Conservation (phyloP, 2,113 vertebrate genomes). For the Cisticola juncidis region DNA sequence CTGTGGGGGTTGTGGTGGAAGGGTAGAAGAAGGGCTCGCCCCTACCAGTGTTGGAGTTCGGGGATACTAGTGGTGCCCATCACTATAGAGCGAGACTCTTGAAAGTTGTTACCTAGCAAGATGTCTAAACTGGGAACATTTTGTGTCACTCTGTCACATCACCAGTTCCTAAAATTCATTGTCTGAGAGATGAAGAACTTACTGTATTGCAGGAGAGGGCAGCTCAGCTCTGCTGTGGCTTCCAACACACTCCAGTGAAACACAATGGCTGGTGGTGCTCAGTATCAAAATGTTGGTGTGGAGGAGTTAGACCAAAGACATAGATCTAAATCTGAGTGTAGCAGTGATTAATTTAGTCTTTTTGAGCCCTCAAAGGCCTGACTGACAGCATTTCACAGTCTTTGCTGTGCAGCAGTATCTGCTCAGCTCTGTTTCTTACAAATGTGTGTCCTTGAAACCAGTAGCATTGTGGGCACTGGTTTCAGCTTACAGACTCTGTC, state of each 20-base stretch:
- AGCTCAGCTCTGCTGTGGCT: background rate
- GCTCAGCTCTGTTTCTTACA: background rate
- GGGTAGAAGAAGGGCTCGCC: background rate
- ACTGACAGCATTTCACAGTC: background rate
- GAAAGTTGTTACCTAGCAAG: background rate
- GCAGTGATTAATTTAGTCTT: background rate
- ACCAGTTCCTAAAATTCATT: background rate
- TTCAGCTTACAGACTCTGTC: background rate
- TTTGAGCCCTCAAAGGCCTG: background rate
- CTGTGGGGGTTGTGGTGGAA: background rate
- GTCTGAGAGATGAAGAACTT: background rate
- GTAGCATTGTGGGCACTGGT: background rate
- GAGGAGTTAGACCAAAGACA: background rate
- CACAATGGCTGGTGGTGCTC: background rate
- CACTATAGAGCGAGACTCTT: fast-evolving
- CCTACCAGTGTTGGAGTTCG: background rate
- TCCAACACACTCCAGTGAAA: background rate
- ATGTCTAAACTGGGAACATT: background rate
- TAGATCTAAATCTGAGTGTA: background rate
- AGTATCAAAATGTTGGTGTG: background rate
- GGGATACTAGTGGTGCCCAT: background rate
- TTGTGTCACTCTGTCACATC: background rate
- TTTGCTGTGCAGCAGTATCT: background rate
- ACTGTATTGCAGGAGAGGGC: background rate
- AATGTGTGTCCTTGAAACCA: background rate